Conservation (phyloP, 2,797 vertebrate species). For the Onychomys leucogaster region DNA sequence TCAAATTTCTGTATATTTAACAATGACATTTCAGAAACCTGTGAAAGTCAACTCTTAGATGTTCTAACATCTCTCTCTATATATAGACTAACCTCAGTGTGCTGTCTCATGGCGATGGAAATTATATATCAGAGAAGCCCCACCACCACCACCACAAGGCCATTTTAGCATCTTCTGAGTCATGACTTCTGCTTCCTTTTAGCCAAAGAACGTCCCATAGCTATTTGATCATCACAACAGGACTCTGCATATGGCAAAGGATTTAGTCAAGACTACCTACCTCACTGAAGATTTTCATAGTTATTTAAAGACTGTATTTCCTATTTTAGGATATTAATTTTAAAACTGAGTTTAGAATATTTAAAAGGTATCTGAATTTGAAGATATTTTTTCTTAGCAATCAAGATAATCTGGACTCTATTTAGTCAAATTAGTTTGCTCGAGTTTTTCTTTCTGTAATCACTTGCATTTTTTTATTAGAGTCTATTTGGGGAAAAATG, state of each 20-base stretch:
- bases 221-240: neutral
- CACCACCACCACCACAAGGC: neutral
- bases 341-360: neutral
- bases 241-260: neutral
- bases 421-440: neutral
- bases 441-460: neutral
- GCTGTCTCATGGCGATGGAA: neutral
- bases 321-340: neutral
- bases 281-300: neutral
- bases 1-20: neutral
- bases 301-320: neutral
- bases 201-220: neutral
- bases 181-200: neutral
- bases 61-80: neutral
- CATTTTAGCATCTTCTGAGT: neutral
- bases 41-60: neutral
- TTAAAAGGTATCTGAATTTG: neutral
- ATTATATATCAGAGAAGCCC: neutral
- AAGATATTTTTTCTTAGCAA: neutral
- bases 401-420: neutral
- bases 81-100: neutral
- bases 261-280: neutral
- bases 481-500: neutral
- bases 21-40: neutral
- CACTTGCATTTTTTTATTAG: neutral